Percentiles rank a stretch among this genome's conserved stretches.
These are phyloP conservation scores for Lithodes maja DNA, from an alignment of 2,888 invertebrate genomes.

Conservation along the genomic window DNA sequence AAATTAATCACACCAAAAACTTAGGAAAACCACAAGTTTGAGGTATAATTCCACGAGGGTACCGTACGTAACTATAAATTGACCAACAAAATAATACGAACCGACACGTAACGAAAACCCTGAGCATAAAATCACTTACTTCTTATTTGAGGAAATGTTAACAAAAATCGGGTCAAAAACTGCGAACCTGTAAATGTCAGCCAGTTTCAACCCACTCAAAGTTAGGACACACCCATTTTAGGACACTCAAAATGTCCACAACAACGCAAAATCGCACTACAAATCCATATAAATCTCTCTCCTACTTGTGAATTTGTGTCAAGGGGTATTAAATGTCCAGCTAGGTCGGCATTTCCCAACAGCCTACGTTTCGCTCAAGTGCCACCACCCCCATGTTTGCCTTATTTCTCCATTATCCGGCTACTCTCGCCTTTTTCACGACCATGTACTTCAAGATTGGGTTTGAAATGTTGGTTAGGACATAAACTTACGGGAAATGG, in stretches of 20 bases:
- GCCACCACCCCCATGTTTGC: conserved; percentile 1
- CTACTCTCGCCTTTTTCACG: not conserved
- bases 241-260: not conserved
- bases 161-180: not conserved
- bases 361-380: not conserved
- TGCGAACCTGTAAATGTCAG: not conserved
- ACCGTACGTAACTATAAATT: no score
- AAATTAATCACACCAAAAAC: no score
- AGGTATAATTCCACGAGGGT: no score
- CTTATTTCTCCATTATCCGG: not conserved
- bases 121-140: no score
- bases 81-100: no score
- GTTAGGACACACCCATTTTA: not conserved
- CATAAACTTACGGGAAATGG: not conserved
- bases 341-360: conserved; percentile 5
- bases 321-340: not conserved
- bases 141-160: not conserved
- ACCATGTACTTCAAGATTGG: not conserved
- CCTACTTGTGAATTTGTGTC: not conserved
- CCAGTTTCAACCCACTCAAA: not conserved
- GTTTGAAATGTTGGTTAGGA: not conserved
- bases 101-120: no score
- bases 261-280: not conserved
- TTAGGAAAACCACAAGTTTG: no score
- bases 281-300: not conserved